Percentiles rank a stretch among this genome's conserved stretches.
Conservation (phyloP, 2,113 vertebrate genomes). For the Dasyornis broadbenti region DNA sequence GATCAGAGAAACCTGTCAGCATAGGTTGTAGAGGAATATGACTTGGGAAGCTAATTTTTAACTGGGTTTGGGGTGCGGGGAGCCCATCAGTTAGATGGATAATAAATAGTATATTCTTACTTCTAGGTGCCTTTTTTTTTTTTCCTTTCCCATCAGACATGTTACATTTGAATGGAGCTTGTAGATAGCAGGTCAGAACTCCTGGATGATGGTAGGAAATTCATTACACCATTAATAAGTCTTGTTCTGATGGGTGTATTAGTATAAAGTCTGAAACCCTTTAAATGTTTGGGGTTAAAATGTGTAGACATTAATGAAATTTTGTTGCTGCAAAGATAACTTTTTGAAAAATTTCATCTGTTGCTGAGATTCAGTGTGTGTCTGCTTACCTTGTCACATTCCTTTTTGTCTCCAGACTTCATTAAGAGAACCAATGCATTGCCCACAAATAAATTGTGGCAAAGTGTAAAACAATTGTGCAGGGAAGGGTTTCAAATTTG, state of each 20-base stretch:
- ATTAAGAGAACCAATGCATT: neutral
- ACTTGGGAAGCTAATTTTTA: neutral
- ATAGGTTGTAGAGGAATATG: neutral
- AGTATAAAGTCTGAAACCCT: neutral
- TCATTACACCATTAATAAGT: neutral
- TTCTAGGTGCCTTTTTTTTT: neutral
- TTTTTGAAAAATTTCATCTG: neutral
- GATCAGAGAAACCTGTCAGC: neutral
- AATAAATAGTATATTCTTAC: neutral
- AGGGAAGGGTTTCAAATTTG: neutral
- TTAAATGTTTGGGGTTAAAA: neutral
- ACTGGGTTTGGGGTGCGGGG: rapidly evolving
- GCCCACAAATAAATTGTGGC: neutral
- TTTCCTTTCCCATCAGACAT: neutral
- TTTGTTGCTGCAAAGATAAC: neutral
- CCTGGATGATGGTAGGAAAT: neutral
- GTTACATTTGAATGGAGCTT: neutral
- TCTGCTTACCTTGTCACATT: neutral
- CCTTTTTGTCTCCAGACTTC: neutral
- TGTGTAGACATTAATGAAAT: neutral
- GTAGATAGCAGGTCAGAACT: neutral
- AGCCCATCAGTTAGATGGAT: neutral
- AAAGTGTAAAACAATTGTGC: neutral
- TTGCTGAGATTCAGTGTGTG: neutral
- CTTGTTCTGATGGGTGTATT: neutral